phyloP scores from a whole-genome alignment of 2,113 vertebrate genomes.

The Parus major region DNA sequence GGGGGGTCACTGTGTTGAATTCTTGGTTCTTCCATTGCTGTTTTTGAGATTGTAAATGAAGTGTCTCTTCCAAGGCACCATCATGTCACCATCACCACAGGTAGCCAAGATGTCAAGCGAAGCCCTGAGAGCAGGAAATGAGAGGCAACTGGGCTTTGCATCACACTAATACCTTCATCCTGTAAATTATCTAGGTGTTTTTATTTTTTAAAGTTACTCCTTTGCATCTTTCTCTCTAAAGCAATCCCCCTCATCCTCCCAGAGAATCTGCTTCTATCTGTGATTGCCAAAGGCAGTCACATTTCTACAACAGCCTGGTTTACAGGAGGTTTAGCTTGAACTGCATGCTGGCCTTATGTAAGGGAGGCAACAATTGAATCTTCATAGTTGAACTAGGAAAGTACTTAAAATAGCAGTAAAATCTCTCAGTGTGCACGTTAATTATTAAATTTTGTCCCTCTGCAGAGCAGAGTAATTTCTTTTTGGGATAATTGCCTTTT shows the following conservation, averaged over 20 bases:
- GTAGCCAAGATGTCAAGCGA: not conserved
- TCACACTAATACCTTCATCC: not conserved
- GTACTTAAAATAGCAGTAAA: slow-evolving; percentile 61
- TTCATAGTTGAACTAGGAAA: not conserved
- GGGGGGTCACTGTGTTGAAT: not conserved
- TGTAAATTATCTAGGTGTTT: not conserved
- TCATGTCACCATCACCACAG: not conserved
- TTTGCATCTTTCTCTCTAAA: not conserved
- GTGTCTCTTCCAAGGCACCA: not conserved
- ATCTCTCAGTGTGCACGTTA: slow-evolving; percentile 36
- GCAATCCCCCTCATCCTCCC: fast-evolving
- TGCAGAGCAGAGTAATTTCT: slow-evolving; percentile 47
- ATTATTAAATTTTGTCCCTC: slow-evolving; percentile 50
- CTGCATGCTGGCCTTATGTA: not conserved
- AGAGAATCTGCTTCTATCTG: not conserved
- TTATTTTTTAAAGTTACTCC: not conserved
- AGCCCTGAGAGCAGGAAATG: not conserved
- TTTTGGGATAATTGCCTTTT: slow-evolving; percentile 60
- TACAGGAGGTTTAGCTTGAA: not conserved
- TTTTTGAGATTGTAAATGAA: not conserved
- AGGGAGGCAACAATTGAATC: not conserved
- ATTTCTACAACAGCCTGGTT: not conserved
- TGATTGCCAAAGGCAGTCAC: not conserved
- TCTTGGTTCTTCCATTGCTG: not conserved
- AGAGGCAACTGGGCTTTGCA: not conserved